Conservation (phyloP, 1,140 invertebrate species). For the Popillia japonica region DNA sequence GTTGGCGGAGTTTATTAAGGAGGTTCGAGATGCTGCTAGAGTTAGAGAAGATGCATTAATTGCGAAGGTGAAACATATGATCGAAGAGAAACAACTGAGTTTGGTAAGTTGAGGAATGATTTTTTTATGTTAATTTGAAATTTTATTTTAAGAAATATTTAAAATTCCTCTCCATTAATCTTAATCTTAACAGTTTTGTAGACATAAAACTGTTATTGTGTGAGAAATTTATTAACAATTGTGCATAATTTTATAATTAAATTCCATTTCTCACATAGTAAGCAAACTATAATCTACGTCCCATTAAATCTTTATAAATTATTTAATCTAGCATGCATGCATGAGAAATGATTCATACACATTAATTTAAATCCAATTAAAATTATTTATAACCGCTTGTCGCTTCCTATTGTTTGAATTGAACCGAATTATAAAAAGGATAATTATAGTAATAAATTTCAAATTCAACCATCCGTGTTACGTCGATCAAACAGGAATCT, state of each 20-base stretch:
- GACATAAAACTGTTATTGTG: not conserved
- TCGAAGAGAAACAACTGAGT: slow-evolving; percentile 66
- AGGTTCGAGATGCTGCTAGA: slow-evolving; percentile 77
- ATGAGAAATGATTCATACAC: too few relatives aligned
- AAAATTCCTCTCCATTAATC: too few relatives aligned
- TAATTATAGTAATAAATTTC: not conserved
- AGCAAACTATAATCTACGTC: not conserved
- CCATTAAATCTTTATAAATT: not conserved
- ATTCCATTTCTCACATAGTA: slow-evolving; percentile 1
- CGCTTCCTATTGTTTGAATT: not conserved
- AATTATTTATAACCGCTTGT: not conserved
- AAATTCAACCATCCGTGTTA: not conserved
- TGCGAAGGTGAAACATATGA: slow-evolving; percentile 67
- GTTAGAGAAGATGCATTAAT: slow-evolving; percentile 74
- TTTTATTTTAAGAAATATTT: too few relatives aligned
- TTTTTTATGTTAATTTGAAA: not conserved
- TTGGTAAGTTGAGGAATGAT: slow-evolving; percentile 57
- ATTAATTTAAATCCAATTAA: not conserved
- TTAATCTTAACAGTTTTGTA: not conserved
- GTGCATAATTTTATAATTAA: not conserved
- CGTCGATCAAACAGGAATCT: not conserved
- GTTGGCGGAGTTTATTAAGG: slow-evolving; percentile 76
- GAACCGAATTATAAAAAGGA: not conserved
- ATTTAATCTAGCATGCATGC: not conserved
- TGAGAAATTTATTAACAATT: not conserved